Conservation (phyloP, 2,797 vertebrate genomes). For the Rhinella marina region DNA sequence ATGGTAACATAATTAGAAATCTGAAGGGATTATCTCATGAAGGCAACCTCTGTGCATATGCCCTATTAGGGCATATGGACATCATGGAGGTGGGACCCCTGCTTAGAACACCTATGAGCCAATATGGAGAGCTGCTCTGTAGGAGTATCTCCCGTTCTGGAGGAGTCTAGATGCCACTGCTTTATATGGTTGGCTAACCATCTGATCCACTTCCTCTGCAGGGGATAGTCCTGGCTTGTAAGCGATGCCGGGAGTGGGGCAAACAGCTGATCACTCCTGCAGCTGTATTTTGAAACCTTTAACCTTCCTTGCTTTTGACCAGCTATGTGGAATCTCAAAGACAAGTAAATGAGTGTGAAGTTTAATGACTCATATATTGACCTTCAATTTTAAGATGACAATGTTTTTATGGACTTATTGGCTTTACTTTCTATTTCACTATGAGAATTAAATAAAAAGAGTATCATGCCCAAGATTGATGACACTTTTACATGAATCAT, state of each 20-base stretch:
- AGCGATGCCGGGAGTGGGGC: too few relatives aligned
- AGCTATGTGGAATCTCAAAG: background rate
- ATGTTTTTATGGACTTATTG: background rate
- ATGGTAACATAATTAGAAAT: too few relatives aligned
- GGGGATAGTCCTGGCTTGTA: too few relatives aligned
- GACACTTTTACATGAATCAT: background rate
- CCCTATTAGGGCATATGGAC: too few relatives aligned
- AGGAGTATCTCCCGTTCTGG: background rate
- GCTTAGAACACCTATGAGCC: too few relatives aligned
- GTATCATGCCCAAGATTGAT: background rate
- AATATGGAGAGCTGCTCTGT: background rate
- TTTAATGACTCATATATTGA: conserved; percentile 11
- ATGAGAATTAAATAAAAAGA: background rate
- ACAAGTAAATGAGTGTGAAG: background rate
- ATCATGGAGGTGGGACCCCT: too few relatives aligned
- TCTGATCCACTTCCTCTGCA: too few relatives aligned
- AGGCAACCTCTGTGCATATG: too few relatives aligned
- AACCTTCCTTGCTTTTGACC: background rate
- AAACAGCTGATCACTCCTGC: too few relatives aligned
- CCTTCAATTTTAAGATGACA: background rate
- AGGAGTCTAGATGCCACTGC: background rate
- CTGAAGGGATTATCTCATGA: too few relatives aligned
- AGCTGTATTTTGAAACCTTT: too few relatives aligned
- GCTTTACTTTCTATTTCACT: conserved; percentile 38
- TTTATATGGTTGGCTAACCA: too few relatives aligned